A percentile compares a stretch with the other conserved stretches of the same genome.
phyloP scores from a whole-genome alignment of 2,888 invertebrate genomes.

The Cacoxenus indagator region DNA sequence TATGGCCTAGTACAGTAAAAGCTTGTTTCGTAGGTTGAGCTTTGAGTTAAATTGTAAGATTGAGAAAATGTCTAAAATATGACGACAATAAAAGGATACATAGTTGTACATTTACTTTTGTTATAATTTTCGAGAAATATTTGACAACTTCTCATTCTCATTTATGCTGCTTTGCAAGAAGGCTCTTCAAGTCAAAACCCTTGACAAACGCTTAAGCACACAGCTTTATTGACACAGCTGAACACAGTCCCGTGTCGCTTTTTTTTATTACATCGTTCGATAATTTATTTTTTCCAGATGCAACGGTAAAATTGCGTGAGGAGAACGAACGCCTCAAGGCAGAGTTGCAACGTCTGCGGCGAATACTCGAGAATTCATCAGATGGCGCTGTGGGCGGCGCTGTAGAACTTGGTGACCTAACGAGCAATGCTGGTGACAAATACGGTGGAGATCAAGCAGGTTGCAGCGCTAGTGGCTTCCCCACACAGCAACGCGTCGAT shows the following conservation, averaged over 20 bases:
- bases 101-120: no score
- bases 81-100: no score
- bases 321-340: conserved; percentile 83
- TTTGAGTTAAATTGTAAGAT: no score
- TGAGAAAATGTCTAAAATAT: no score
- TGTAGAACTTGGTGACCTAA: conserved; percentile 66
- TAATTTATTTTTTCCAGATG: conserved; percentile 47
- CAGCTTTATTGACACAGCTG: conserved; percentile 14
- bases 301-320: conserved; percentile 70
- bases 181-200: neutral
- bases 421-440: conserved; percentile 40
- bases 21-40: no score
- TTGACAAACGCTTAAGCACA: conserved; percentile 23
- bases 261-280: neutral
- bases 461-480: conserved; percentile 64
- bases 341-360: conserved; percentile 66
- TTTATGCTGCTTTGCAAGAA: no score
- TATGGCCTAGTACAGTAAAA: no score
- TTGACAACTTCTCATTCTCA: no score
- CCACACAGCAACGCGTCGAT: conserved; percentile 70
- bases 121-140: no score
- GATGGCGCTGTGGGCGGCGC: conserved; percentile 73
- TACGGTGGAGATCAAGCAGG: conserved; percentile 71
- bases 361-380: conserved; percentile 74
- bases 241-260: conserved; percentile 8